phyloP scores from a whole-genome alignment of 2,797 vertebrate genomes.

The Chelidonichthys spinosus region DNA sequence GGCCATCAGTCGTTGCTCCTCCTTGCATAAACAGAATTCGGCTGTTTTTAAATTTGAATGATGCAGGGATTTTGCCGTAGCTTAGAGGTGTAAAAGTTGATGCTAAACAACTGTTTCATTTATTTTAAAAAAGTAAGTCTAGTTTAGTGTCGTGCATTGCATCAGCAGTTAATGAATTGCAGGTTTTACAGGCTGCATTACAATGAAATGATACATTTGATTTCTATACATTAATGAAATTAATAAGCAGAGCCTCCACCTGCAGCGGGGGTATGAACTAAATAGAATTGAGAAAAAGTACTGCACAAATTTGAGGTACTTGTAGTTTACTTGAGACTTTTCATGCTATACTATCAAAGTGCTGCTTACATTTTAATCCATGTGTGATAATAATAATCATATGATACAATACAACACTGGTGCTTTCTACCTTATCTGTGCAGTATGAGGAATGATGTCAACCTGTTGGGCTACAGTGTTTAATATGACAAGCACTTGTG shows the following conservation, averaged over 20 bases:
- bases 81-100: not conserved
- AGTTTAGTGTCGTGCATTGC: not conserved
- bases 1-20: not conserved
- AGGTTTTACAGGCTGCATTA: not conserved
- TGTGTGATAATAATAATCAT: not conserved
- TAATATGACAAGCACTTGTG: slow-evolving; percentile 39
- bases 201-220: not conserved
- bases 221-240: not conserved
- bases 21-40: not conserved
- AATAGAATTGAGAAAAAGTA: not conserved
- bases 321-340: not conserved
- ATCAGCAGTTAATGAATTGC: not conserved
- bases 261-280: not conserved
- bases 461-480: slow-evolving; percentile 23
- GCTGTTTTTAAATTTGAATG: not conserved
- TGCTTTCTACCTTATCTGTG: slow-evolving; percentile 4
- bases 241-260: not conserved
- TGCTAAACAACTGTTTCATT: not conserved
- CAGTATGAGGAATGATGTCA: slow-evolving; percentile 19
- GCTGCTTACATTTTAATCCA: not conserved
- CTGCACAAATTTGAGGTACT: not conserved
- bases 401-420: too few species aligned
- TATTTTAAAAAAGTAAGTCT: not conserved
- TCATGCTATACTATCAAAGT: not conserved
- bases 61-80: not conserved